Evolutionary conservation across 2,113 vertebrate genomes (phyloP), one percentile per base, ranked within the genome.

Genomic region (Macroglossus sobrinus): DNA sequence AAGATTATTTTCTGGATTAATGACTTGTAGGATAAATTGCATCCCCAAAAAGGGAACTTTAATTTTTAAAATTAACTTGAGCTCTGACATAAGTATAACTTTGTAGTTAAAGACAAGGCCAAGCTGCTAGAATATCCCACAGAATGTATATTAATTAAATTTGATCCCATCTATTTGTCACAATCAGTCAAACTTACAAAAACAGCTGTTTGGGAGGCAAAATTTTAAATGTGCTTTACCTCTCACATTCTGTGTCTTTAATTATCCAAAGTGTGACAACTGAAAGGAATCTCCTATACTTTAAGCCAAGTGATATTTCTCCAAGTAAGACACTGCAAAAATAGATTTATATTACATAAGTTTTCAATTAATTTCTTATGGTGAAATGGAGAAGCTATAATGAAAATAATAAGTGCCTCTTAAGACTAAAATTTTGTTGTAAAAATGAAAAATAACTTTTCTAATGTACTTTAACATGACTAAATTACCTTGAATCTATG

Each of bases 361-460:
- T 84, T 94, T 92, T 38, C 86, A 94, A 87, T 80, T 76, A 86
- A 82, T 75, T 80, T 82, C 16, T 96, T 82, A 66, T 33, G 22
- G 9, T 89, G 33, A 87, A 38, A 69, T 64, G 26, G 59, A 76
- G 10, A 89, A 14, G 50, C 12, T 47, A 64, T 76, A 91, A 78
- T 89, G 30, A 69, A 94, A 53, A 86, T 57, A 95, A 28, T 38
- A 80, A 50, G 16, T 43, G n/a, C 7, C 10, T 88, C 33, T 64
- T 26, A 91, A 16, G 7, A 69, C 35, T 47, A 21, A 50, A 71
- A 74, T 89, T 89, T 85, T 93, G 40, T 80, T 81, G 40, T 18
- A 57, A 12, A 95, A 94, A 35, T 86, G 53, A 92, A 81, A 93
- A 90, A 53, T 38, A 92, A 71, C 22, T 63, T 72, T 93, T 61